These are phyloP conservation scores for Monoplex corrugatus DNA, from an alignment of 2,888 invertebrate genomes.

Conservation along the genomic window DNA sequence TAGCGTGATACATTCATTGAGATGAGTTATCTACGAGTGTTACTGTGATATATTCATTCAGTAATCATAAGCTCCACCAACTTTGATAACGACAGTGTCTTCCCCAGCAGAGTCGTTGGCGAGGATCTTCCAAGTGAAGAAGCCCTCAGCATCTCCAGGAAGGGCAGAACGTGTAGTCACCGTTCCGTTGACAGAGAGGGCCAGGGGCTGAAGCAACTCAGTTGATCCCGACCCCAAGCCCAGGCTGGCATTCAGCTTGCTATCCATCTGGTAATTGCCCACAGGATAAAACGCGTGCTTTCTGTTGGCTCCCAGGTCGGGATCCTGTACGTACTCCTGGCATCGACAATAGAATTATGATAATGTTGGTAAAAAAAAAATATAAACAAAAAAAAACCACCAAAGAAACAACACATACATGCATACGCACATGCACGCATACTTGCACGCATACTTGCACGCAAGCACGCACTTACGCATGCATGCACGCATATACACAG, in stretches of 20 bases:
- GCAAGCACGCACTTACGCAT: too few species aligned
- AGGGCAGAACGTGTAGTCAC: conserved; percentile 54
- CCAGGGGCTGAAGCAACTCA: conserved; percentile 15
- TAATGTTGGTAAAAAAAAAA: background rate
- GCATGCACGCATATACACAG: too few species aligned
- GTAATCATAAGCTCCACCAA: conserved; percentile 46
- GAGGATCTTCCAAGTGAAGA: conserved; percentile 51
- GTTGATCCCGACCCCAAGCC: background rate
- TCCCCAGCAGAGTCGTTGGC: conserved; percentile 59
- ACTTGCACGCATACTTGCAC: too few species aligned
- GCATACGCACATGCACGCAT: too few species aligned
- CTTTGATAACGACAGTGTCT: conserved; percentile 53
- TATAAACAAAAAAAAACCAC: too few species aligned
- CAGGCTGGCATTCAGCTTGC: background rate
- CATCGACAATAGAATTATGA: background rate
- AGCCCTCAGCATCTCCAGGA: conserved; percentile 54
- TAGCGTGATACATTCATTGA: too few species aligned
- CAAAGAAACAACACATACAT: too few species aligned
- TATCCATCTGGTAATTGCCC: conserved; percentile 30
- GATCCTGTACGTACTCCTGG: conserved; percentile 50
- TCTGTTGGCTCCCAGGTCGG: conserved; percentile 45
- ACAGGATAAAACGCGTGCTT: conserved; percentile 49
- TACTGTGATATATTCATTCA: too few species aligned
- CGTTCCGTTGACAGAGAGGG: conserved; percentile 55
- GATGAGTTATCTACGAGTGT: too few species aligned